Evolutionary conservation across 2,888 invertebrate genomes (phyloP).

Genomic region (Sericinus montela): DNA sequence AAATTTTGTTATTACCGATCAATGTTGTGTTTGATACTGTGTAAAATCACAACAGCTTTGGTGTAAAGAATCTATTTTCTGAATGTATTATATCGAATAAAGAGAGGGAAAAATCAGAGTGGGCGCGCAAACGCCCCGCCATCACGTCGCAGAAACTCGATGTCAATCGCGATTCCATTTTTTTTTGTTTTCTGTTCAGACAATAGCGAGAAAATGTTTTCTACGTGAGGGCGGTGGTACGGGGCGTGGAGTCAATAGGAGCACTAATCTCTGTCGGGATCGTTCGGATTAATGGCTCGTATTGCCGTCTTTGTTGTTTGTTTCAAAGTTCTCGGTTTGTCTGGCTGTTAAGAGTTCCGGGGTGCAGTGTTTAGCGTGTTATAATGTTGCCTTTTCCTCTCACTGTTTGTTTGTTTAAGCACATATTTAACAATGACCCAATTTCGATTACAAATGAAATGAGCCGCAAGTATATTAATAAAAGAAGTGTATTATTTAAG

Average conservation of each 20-base stretch:
- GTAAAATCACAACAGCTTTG: background rate
- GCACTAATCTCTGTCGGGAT: conserved; percentile 72
- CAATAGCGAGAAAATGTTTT: conserved; percentile 73
- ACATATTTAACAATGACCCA: too few relatives aligned
- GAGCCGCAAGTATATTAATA: too few relatives aligned
- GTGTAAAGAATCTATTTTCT: conserved; percentile 15
- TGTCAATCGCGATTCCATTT: conserved; percentile 66
- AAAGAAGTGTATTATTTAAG: too few relatives aligned
- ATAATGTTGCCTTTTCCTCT: conserved; percentile 30
- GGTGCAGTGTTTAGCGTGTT: conserved; percentile 38
- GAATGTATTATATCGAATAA: conserved; percentile 36
- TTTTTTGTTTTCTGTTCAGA: conserved; percentile 66
- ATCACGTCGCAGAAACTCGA: conserved; percentile 39
- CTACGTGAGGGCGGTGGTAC: conserved; percentile 49
- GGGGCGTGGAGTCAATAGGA: conserved; percentile 58
- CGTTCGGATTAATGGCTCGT: conserved; percentile 73
- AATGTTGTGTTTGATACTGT: conserved; percentile 29
- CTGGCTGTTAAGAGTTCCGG: conserved; percentile 55
- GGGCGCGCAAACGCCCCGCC: conserved; percentile 23
- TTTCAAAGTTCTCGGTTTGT: conserved; percentile 55
- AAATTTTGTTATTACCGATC: conserved; percentile 38
- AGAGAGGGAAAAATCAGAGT: conserved; percentile 41
- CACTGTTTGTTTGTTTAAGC: conserved; percentile 14
- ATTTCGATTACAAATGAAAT: too few relatives aligned
- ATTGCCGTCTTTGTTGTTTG: conserved; percentile 71